Conservation (phyloP, 2,113 vertebrate species). For the Bubalus kerabau region DNA sequence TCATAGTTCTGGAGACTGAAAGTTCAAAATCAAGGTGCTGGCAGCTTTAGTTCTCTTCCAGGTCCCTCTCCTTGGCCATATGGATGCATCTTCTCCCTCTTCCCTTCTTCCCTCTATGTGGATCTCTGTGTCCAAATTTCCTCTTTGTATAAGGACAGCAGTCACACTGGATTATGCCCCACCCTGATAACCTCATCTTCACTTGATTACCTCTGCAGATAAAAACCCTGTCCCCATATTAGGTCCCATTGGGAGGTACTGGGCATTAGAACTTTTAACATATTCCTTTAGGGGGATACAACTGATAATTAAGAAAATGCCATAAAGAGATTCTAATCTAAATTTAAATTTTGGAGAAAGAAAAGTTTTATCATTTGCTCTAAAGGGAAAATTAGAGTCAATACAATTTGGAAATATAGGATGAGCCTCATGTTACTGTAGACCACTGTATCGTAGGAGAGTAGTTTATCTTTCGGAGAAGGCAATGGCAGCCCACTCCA, state of each 20-base stretch:
- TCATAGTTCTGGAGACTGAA: neutral
- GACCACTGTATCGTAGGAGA: neutral
- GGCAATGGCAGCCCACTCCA: too few species aligned
- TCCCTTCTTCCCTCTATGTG: neutral
- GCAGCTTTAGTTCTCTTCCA: neutral
- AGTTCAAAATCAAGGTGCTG: neutral
- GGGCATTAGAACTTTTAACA: neutral
- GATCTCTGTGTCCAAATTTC: neutral
- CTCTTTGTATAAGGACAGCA: neutral
- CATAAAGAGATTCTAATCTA: neutral
- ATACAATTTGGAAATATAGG: neutral
- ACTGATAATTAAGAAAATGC: neutral
- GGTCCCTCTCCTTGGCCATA: neutral
- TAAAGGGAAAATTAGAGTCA: neutral
- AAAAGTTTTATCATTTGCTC: neutral
- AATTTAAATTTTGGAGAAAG: neutral
- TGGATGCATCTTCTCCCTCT: neutral
- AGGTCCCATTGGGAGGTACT: neutral
- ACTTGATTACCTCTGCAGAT: neutral
- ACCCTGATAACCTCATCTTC: neutral
- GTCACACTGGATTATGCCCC: neutral
- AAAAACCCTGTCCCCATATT: neutral
- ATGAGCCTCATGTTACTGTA: neutral
- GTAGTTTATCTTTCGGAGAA: neutral
- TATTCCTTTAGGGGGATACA: neutral